Evolutionary conservation across 2,888 invertebrate genomes (phyloP), one percentile per base, ranked within the genome.

Genomic region (Ashinkailepas kermadecensis): DNA sequence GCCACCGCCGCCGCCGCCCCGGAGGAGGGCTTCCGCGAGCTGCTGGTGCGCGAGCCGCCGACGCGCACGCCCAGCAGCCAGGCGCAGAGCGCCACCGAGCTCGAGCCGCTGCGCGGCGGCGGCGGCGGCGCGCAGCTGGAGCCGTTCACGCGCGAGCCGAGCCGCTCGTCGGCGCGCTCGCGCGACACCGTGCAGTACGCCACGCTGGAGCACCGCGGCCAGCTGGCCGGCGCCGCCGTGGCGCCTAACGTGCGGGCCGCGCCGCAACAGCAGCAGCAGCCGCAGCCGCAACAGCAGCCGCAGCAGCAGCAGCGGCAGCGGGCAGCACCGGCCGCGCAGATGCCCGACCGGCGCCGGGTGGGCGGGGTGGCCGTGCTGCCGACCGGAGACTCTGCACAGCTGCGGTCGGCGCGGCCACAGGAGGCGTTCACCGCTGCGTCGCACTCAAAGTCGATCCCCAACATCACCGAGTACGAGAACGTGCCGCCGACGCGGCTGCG

Each of bases 111-210:
- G 54, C 70, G 70, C 23, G 78, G 39, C 39, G 39, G 39, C 39
- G 39, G 39, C 39, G 39, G 57, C 78, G 21, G 56, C n/a, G 78
- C 56, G 56, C 23, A 13, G 25, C 7, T 12, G 56, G 79, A 58
- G 78, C 57, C 57, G 78, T 78, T 78, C 78, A 1, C 13, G 12
- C 78, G 78, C 78, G 57, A 78, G 79, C 79, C 79, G 15, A 58
- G 58, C 23, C 79, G 79, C 23, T 7, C 15, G n/a, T 58, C 58
- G 23, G 59, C 58, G 15, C 79, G 79, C n/a, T 79, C 79, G 15
- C 79, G 79, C 58, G 57, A 57, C 79, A 79, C 58, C 8, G 57
- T 57, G 23, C 79, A 79, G 79, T 58, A 79, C 79, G 79, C 79
- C 57, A 79, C 79, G 23, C 79, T 79, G 15, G 79, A 79, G 79